A percentile compares a stretch with the other conserved stretches of the same genome.
Conservation (phyloP, 2,113 vertebrate genomes). For the Paedocypris sp. region DNA sequence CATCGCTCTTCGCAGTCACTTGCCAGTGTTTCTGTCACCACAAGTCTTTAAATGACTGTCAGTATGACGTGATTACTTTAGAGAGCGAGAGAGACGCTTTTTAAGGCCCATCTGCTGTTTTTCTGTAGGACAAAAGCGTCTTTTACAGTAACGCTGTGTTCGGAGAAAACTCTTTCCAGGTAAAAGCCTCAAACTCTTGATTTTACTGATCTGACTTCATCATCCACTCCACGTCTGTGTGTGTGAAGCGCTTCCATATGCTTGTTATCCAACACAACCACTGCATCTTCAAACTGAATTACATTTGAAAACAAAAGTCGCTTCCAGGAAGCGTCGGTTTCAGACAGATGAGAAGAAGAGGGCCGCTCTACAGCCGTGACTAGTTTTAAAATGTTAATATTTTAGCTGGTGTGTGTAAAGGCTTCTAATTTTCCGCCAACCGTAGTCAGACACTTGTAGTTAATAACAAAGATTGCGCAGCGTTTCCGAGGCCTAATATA, state of each 20-base stretch:
- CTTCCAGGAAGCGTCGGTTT: no score
- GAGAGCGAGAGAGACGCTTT: background rate
- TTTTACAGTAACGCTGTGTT: no score
- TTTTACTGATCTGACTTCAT: no score
- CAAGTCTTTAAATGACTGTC: conserved; percentile 16
- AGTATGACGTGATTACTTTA: conserved; percentile 6
- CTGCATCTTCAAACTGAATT: no score
- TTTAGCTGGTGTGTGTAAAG: background rate
- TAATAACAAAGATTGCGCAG: conserved; percentile 27
- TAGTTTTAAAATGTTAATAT: background rate
- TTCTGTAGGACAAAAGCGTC: background rate
- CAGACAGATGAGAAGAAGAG: no score
- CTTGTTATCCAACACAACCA: no score
- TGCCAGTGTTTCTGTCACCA: conserved; percentile 8
- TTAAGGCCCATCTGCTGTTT: conserved; percentile 5
- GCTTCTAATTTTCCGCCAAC: background rate
- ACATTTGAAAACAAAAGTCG: no score
- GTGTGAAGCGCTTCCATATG: no score
- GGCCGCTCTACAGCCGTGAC: no score
- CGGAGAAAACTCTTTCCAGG: no score
- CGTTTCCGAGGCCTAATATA: conserved; percentile 16
- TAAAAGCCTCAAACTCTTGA: no score
- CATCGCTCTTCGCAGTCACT: background rate
- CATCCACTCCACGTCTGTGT: no score
- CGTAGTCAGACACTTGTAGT: background rate